Base-by-base conservation (phyloP, 1,140 invertebrate species). In the Euglossa dilemma region DNA sequence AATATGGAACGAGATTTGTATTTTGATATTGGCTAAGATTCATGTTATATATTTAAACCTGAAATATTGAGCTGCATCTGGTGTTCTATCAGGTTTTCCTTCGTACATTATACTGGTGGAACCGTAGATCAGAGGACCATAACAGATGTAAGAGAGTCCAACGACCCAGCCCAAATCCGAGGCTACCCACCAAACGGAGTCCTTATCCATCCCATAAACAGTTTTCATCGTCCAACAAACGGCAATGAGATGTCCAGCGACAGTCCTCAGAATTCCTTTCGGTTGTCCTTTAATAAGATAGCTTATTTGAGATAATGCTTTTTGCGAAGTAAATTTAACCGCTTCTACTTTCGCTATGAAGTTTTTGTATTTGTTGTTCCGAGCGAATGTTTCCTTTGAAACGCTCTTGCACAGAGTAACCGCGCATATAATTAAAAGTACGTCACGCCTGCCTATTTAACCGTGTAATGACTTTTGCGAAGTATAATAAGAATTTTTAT, bases 141-240 rank as follows among this genome's bases (percentile, higher is more conserved):
- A 99, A 91, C 97, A 98, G 76, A 99, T 99, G 90, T 98, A 99
- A 0, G 98, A 98, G 92, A 98, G 98, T 6, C 98, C 98, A 6
- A 99, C 98, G 0, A 99, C 98, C 98, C 98, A 99, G 3, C 98
- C 98, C 80, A 98, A 95, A 91, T 98, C 98, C 0, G 98, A 98
- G 0, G 98, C 98, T 47, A 96, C 97, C 98, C 98, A 99, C 98
- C 98, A 99, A 8, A 97, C 96, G 63, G 98, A 97, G 36, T 97
- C 96, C 12, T 96, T 95, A 45, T 96, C 95, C 90, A 99, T 95
- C 18, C 97, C 98, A 89, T 98, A 99, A 76, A 99, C 95, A 0
- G 95, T 95, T 54, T 96, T 96, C 96, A 99, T 97, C 0, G 97
- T 96, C 97, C 98, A 99, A 84, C 97, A 96, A 20, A 99, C 92